A percentile compares a stretch with the other conserved stretches of the same genome.
These are phyloP conservation scores for Zalophus californianus DNA, from an alignment of 2,797 vertebrate species.

Conservation along the genomic window DNA sequence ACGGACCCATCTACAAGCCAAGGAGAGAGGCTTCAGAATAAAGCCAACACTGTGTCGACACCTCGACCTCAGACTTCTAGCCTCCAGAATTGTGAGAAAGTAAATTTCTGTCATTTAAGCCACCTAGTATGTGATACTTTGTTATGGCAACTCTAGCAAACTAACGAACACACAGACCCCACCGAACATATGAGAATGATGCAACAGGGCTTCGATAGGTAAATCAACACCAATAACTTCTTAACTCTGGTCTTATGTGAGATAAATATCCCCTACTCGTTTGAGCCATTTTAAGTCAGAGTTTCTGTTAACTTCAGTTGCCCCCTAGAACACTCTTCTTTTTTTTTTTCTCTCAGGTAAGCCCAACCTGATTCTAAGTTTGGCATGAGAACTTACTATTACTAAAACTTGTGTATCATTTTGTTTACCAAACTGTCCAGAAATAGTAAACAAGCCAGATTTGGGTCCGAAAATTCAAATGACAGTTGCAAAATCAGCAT, in stretches of 20 bases:
- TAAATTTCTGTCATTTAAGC: neutral
- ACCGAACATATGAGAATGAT: too few relatives aligned
- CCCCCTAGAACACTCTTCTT: neutral
- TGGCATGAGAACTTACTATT: neutral
- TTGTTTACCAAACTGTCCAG: neutral
- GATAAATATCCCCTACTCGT: neutral
- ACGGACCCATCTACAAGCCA: neutral
- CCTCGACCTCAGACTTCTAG: neutral
- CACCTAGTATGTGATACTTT: neutral
- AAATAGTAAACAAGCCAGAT: neutral
- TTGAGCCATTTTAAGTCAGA: neutral
- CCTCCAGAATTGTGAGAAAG: neutral
- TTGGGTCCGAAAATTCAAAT: neutral
- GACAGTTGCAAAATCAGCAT: neutral
- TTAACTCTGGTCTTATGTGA: neutral
- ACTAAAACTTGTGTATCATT: neutral
- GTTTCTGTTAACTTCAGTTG: neutral
- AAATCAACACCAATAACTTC: neutral
- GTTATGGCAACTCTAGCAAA: neutral
- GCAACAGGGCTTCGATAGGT: rapidly evolving
- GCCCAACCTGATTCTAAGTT: neutral
- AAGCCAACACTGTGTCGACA: neutral
- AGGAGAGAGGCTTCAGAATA: neutral
- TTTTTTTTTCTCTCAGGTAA: neutral
- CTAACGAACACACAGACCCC: neutral